Percentiles rank a stretch among this genome's conserved stretches.
These are phyloP conservation scores for Pemphigus obesinymphae DNA, from an alignment of 1,140 invertebrate genomes.

Conservation along the genomic window DNA sequence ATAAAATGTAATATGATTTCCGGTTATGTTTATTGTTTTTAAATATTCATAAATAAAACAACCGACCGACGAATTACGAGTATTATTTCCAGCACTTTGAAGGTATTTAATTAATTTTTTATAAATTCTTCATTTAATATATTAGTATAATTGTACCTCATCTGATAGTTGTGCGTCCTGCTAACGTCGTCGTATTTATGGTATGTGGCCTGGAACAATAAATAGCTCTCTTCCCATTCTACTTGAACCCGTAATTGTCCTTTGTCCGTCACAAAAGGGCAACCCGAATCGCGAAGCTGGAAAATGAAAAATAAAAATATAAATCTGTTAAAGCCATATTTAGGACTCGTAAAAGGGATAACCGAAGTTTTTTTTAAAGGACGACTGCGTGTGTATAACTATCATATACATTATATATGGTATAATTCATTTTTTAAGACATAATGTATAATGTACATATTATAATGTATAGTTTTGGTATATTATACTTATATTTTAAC, in stretches of 20 bases:
- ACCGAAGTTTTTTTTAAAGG: not conserved
- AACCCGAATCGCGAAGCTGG: slow-evolving; percentile 63
- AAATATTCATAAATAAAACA: too few species aligned
- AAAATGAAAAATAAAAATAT: slow-evolving; percentile 45
- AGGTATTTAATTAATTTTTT: too few species aligned
- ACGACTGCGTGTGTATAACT: not conserved
- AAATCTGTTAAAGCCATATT: not conserved
- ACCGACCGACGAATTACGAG: too few species aligned
- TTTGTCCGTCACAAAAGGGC: slow-evolving; percentile 71
- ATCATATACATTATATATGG: not conserved
- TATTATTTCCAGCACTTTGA: too few species aligned
- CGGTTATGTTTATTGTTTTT: too few species aligned
- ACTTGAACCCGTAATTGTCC: slow-evolving; percentile 72
- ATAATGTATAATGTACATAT: not conserved
- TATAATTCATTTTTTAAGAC: not conserved
- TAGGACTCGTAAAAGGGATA: not conserved
- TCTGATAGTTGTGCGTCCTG: slow-evolving; percentile 79
- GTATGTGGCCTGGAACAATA: slow-evolving; percentile 80
- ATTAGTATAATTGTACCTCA: slow-evolving; percentile 60
- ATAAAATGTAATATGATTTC: too few species aligned
- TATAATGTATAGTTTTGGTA: too few species aligned
- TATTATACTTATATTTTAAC: too few species aligned
- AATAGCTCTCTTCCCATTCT: slow-evolving; percentile 79
- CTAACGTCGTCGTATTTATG: slow-evolving; percentile 82
- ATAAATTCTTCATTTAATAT: too few species aligned